Conservation (phyloP, 2,888 invertebrate genomes). For the Onchidella celtica region DNA sequence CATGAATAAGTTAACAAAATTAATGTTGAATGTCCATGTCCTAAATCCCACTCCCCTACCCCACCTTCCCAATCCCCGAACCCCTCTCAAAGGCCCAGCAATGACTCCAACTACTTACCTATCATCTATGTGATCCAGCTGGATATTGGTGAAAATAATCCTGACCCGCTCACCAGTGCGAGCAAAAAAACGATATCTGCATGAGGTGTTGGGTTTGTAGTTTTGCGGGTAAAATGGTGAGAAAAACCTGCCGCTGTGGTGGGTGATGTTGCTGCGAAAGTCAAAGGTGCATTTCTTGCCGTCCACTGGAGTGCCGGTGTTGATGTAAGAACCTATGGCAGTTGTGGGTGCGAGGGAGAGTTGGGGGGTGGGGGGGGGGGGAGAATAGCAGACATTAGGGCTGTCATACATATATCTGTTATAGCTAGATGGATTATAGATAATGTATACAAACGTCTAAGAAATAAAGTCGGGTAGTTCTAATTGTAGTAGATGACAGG, state of each 20-base stretch:
- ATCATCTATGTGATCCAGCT: constrained; percentile 66
- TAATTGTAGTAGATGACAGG: no score
- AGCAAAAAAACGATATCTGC: constrained; percentile 80
- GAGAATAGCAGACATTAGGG: neutral
- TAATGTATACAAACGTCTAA: no score
- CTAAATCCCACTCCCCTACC: no score
- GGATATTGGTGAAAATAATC: constrained; percentile 76
- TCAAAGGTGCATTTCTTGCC: constrained; percentile 74
- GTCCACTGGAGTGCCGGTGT: constrained; percentile 64
- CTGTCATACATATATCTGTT: neutral
- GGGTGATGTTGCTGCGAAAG: constrained; percentile 66
- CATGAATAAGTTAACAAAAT: no score
- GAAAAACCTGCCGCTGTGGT: constrained; percentile 72
- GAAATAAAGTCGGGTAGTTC: no score
- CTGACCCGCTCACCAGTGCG: constrained; percentile 74
- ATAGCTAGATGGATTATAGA: no score
- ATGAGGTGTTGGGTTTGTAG: constrained; percentile 78
- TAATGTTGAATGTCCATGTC: no score
- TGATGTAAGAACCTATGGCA: constrained; percentile 74
- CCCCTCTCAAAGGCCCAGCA: no score
- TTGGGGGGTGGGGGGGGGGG: no score
- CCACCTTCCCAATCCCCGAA: no score
- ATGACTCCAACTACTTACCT: constrained; percentile 55
- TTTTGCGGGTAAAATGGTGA: constrained; percentile 78
- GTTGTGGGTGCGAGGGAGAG: neutral